phyloP scores from a whole-genome alignment of 2,113 vertebrate genomes.

The Barbus barbus region DNA sequence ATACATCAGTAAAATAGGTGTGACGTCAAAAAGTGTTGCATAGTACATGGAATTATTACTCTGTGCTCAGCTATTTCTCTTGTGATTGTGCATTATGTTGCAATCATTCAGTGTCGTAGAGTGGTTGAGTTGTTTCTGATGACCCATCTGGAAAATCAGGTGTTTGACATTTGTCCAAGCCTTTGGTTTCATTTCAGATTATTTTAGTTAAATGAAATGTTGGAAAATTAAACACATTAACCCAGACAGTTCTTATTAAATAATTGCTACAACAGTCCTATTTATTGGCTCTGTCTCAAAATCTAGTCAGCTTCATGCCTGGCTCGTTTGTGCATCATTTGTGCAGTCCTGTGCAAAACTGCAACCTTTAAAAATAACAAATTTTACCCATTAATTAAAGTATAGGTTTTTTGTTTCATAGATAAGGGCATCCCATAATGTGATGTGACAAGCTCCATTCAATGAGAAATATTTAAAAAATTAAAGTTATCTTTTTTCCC shows the following conservation, averaged over 20 bases:
- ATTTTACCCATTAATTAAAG: too few species aligned
- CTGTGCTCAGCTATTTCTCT: slow-evolving; percentile 19
- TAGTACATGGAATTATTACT: slow-evolving; percentile 10
- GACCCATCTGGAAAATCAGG: slow-evolving; percentile 20
- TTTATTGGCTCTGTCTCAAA: slow-evolving; percentile 32
- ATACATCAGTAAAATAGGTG: slow-evolving; percentile 21
- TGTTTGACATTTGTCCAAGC: slow-evolving; percentile 14
- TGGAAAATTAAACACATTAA: not conserved
- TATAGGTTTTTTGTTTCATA: not conserved
- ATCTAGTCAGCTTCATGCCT: slow-evolving; percentile 1
- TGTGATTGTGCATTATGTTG: slow-evolving; percentile 30
- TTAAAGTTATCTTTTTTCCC: not conserved
- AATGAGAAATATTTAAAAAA: not conserved
- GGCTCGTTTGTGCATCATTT: not conserved
- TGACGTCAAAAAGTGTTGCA: slow-evolving; percentile 19
- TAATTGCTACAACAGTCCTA: not conserved
- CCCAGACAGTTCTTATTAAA: not conserved
- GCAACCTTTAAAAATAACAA: not conserved
- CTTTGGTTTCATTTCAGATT: slow-evolving; percentile 16
- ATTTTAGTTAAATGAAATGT: not conserved
- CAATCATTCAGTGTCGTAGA: slow-evolving; percentile 27
- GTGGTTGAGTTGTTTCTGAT: slow-evolving; percentile 16
- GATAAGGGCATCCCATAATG: not conserved
- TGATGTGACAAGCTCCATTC: not conserved
- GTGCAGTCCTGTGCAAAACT: not conserved